A percentile compares a stretch with the other conserved stretches of the same genome.
phyloP scores from a whole-genome alignment of 2,888 invertebrate species.

The Thymelicus sylvestris region DNA sequence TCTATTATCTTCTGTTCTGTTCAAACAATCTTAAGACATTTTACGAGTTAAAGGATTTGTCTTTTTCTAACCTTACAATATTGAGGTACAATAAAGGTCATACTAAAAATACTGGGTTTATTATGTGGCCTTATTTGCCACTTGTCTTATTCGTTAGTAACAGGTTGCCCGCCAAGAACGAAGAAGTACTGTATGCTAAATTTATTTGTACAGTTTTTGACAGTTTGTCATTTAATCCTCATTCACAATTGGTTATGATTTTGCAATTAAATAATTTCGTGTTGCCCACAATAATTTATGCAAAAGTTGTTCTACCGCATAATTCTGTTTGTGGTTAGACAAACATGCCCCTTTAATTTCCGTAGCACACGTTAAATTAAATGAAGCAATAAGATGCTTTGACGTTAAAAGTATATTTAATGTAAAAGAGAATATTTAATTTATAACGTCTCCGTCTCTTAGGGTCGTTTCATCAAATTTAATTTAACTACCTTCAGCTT shows the following conservation, averaged over 20 bases:
- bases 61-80: background rate
- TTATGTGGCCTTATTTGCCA: too few relatives aligned
- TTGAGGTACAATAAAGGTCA: too few relatives aligned
- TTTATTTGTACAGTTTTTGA: background rate
- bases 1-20: slow-evolving; percentile 30
- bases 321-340: slow-evolving; percentile 29
- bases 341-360: slow-evolving; percentile 13
- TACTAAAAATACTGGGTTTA: too few relatives aligned
- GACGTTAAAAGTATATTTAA: slow-evolving; percentile 7
- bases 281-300: slow-evolving; percentile 10
- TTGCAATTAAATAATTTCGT: slow-evolving; percentile 1
- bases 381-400: slow-evolving; percentile 22
- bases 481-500: slow-evolving; percentile 30
- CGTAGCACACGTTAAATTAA: slow-evolving; percentile 18
- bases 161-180: too few relatives aligned
- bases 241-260: background rate
- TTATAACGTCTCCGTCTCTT: slow-evolving; percentile 24
- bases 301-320: slow-evolving; percentile 8
- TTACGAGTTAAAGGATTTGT: slow-evolving; percentile 10
- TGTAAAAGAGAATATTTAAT: slow-evolving; percentile 27
- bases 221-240: background rate
- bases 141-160: too few relatives aligned
- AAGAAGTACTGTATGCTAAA: too few relatives aligned
- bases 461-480: slow-evolving; percentile 38
- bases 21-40: slow-evolving; percentile 17